phyloP scores from a whole-genome alignment of 2,797 vertebrate genomes.

The Calcarius lapponicus region DNA sequence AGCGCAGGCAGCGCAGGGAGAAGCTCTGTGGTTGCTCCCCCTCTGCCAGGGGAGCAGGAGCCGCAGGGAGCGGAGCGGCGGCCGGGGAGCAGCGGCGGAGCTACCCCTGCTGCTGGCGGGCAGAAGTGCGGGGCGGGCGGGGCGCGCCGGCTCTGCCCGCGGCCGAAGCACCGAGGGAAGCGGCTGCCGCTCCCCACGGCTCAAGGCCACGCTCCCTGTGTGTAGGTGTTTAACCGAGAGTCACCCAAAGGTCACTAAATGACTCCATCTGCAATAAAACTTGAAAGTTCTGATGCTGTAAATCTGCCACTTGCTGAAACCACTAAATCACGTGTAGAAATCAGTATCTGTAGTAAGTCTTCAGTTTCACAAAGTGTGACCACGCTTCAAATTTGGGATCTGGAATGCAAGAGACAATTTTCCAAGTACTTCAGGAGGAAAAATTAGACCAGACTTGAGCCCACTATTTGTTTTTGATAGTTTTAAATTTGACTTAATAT shows the following conservation, averaged over 20 bases:
- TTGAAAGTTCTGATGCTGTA: neutral
- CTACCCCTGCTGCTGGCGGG: neutral
- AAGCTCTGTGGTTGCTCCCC: neutral
- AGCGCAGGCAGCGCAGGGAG: neutral
- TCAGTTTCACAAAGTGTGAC: neutral
- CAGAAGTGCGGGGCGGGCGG: neutral
- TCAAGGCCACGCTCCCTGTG: neutral
- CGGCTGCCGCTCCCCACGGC: neutral
- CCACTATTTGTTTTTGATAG: neutral
- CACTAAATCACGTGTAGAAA: neutral
- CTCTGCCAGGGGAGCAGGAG: neutral
- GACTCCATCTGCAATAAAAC: neutral
- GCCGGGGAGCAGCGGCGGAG: constrained; percentile 3
- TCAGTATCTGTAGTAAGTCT: neutral
- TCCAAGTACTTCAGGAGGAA: neutral
- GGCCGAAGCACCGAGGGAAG: neutral
- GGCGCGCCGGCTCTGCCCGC: neutral
- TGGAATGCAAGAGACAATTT: neutral
- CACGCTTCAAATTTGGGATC: neutral
- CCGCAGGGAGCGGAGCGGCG: neutral
- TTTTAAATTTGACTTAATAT: neutral
- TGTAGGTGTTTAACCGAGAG: neutral
- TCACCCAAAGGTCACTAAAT: neutral
- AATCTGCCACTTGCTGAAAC: neutral
- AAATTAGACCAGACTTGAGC: neutral